These are phyloP conservation scores for Centruroides vittatus DNA, from an alignment of 1,140 invertebrate species.

Conservation along the genomic window DNA sequence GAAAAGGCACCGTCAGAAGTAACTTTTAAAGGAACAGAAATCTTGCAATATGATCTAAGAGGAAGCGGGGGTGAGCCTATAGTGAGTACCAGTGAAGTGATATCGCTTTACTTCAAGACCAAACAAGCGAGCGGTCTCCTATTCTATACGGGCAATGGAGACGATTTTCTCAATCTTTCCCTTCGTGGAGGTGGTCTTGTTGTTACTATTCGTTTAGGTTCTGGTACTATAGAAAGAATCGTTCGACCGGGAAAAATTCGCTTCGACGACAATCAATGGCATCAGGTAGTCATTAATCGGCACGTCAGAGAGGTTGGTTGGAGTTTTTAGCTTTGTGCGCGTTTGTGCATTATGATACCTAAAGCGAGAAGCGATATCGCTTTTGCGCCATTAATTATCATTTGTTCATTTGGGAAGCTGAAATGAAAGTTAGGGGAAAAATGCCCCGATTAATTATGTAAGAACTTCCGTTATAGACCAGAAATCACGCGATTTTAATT, in stretches of 20 bases:
- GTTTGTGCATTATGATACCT: too few species aligned
- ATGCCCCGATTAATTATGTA: too few species aligned
- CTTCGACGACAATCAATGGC: slow-evolving; percentile 96
- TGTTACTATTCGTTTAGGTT: slow-evolving; percentile 79
- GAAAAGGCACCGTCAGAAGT: slow-evolving; percentile 84
- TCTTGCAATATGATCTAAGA: slow-evolving; percentile 77
- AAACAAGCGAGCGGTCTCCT: slow-evolving; percentile 75
- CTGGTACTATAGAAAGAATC: slow-evolving; percentile 66
- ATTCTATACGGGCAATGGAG: slow-evolving; percentile 75
- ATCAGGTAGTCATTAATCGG: slow-evolving; percentile 75
- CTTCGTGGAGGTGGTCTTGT: slow-evolving; percentile 76
- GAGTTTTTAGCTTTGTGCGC: too few species aligned
- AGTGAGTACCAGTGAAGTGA: slow-evolving; percentile 72
- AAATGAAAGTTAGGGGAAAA: too few species aligned
- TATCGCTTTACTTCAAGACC: slow-evolving; percentile 82
- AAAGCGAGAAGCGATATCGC: too few species aligned
- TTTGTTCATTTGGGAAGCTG: too few species aligned
- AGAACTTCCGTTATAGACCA: too few species aligned
- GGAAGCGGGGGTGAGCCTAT: slow-evolving; percentile 55
- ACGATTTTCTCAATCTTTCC: slow-evolving; percentile 78
- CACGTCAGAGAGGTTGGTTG: slow-evolving; percentile 68
- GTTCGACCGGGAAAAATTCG: slow-evolving; percentile 71
- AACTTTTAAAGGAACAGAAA: slow-evolving; percentile 80
- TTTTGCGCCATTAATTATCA: too few species aligned
- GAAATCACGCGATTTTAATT: too few species aligned